Conservation (phyloP, 2,888 invertebrate species). For the Baccha elongata region DNA sequence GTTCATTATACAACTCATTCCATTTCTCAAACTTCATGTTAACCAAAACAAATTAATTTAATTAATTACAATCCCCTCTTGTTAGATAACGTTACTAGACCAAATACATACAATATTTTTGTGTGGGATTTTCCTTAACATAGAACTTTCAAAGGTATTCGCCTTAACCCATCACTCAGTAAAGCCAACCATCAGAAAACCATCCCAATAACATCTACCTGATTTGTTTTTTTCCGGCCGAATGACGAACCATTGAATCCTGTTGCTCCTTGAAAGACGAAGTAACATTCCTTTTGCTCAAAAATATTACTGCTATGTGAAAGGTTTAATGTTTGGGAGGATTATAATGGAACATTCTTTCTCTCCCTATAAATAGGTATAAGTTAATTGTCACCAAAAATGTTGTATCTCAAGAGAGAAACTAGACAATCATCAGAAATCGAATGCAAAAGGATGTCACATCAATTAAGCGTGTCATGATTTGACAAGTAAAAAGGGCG, state of each 20-base stretch:
- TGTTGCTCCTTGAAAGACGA: conserved; percentile 52
- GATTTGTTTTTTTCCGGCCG: conserved; percentile 56
- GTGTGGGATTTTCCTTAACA: conserved; percentile 47
- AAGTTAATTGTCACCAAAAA: conserved; percentile 61
- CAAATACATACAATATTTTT: conserved; percentile 20
- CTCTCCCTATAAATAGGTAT: too few species aligned
- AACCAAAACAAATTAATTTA: conserved; percentile 83
- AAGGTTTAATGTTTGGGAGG: too few species aligned
- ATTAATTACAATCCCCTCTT: conserved; percentile 83
- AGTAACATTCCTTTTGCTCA: conserved; percentile 4
- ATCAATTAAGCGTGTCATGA: conserved; percentile 78
- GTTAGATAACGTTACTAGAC: conserved; percentile 76
- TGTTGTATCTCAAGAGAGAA: conserved; percentile 6
- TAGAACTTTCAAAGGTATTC: conserved; percentile 29
- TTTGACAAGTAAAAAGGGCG: conserved; percentile 79
- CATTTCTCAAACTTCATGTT: conserved; percentile 38
- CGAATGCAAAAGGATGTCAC: conserved; percentile 79
- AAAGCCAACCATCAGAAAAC: conserved; percentile 24
- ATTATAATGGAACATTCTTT: conserved; percentile 47
- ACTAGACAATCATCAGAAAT: conserved; percentile 74
- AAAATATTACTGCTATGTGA: too few species aligned
- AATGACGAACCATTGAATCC: conserved; percentile 41
- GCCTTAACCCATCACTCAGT: conserved; percentile 59
- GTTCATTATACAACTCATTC: conserved; percentile 43
- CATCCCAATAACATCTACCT: conserved; percentile 61